Base-by-base conservation (phyloP, 2,888 invertebrate genomes). In the Gisinianus flammeolus region DNA sequence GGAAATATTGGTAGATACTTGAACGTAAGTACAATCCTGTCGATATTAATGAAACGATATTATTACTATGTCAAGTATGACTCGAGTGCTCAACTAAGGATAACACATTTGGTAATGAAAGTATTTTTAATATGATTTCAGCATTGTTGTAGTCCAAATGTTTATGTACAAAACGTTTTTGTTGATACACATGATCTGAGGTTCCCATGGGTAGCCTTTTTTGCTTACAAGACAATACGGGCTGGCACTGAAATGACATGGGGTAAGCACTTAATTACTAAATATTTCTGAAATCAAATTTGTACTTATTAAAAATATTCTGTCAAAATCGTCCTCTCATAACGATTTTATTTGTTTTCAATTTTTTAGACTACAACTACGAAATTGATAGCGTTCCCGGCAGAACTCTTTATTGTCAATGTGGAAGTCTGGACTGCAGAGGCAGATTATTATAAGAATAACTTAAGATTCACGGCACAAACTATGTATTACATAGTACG, bases 161-260 rank as follows among this genome's bases (percentile, higher is more conserved):
- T 97, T 67, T 97, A 97, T 88, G 98, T 98, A 0, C 98, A 99
- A 88, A 98, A 98, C 88, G 97, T 99, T 2, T 97, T 99, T 87
- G 97, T 98, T 33, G 98, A 99, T 88, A 97, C 98, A 0, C 98
- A 99, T 88, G 98, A 99, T 88, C 91, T 97, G 0, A 91, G 98
- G 16, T 98, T 97, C 87, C 96, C 96, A 0, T 95, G 95, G 95
- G 94, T 96, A 0, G 93, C 94, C 12, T 96, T 95, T 88, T 96
- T 95, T 88, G 93, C 94, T 1, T 90, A 91, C 22, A 91, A 91
- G 68, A 93, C 93, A 86, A 94, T 98, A 78, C 88, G 92, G 68
- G 96, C 98, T 0, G 98, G 97, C 24, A 93, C 94, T 0, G 98
- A 99, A 87, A 89, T 99, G 68, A 97, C 97, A 0, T 99, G 98